phyloP scores from a whole-genome alignment of 2,888 invertebrate genomes.

The Disparrhopalites patrizii region DNA sequence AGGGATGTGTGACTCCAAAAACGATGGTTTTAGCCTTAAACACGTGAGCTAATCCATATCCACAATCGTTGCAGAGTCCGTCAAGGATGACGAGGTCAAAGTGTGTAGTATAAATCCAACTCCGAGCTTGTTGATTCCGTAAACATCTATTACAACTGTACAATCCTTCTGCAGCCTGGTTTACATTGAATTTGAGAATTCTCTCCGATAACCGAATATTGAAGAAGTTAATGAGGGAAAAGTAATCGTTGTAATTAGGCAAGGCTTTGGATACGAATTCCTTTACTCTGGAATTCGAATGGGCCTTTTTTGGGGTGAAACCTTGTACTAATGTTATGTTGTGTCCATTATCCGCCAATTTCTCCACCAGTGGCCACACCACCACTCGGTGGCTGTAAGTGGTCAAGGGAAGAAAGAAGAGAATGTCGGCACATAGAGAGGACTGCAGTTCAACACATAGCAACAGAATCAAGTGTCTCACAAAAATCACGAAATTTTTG shows the following conservation, averaged over 20 bases:
- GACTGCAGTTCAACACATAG: too few relatives aligned
- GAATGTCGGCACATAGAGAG: constrained; percentile 23
- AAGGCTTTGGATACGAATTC: constrained; percentile 26
- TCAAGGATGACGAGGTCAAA: constrained; percentile 42
- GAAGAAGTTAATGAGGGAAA: not conserved
- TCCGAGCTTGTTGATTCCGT: constrained; percentile 6
- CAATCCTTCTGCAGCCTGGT: constrained; percentile 9
- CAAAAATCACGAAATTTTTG: too few relatives aligned
- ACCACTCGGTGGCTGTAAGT: constrained; percentile 25
- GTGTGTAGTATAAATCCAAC: constrained; percentile 30
- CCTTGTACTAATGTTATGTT: constrained; percentile 37
- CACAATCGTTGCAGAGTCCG: constrained; percentile 40
- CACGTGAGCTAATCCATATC: constrained; percentile 33
- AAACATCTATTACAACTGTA: constrained; percentile 31
- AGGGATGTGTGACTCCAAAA: constrained; percentile 32
- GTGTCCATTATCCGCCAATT: constrained; percentile 33
- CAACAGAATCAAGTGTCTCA: too few relatives aligned
- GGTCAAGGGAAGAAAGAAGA: constrained; percentile 20
- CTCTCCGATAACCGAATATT: constrained; percentile 11
- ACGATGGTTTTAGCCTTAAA: constrained; percentile 34
- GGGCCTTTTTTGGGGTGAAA: constrained; percentile 29
- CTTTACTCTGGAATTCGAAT: constrained; percentile 29
- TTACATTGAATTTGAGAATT: not conserved
- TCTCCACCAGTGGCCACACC: constrained; percentile 29
- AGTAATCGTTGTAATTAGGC: not conserved